These are phyloP conservation scores for Lophotis ruficrista DNA, from an alignment of 2,113 vertebrate species.

Conservation along the genomic window DNA sequence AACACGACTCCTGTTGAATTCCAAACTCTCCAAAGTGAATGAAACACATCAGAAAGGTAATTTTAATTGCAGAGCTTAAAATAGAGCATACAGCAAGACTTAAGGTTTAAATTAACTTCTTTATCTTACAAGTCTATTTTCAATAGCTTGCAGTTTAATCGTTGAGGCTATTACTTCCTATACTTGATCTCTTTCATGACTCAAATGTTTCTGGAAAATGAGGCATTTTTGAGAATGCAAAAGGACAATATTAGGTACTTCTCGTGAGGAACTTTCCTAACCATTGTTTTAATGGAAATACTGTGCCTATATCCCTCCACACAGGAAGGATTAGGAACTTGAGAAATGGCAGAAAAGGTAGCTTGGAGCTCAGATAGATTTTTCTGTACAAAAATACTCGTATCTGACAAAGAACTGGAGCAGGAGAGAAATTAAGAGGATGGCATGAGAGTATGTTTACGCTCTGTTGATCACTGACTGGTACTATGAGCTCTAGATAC, in stretches of 20 bases:
- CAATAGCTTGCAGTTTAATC: not conserved
- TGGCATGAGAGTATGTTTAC: not conserved
- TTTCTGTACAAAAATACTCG: not conserved
- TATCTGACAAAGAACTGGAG: not conserved
- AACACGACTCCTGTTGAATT: not conserved
- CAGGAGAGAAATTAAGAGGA: not conserved
- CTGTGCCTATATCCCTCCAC: not conserved
- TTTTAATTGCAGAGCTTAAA: constrained; percentile 33
- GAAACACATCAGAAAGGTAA: not conserved
- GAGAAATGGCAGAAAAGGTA: not conserved
- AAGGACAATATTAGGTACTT: not conserved
- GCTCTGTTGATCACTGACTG: not conserved
- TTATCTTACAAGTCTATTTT: not conserved
- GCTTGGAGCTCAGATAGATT: not conserved
- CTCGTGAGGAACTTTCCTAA: not conserved
- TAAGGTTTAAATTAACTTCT: not conserved
- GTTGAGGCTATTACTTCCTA: not conserved
- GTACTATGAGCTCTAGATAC: not conserved
- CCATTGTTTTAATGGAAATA: not conserved
- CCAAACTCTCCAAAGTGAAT: not conserved
- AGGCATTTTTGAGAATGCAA: not conserved
- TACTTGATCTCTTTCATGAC: not conserved
- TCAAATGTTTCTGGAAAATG: not conserved
- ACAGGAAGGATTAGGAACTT: not conserved
- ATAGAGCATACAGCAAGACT: not conserved